phyloP scores from a whole-genome alignment of 2,113 vertebrate genomes.

The Rhabdomys dilectus region DNA sequence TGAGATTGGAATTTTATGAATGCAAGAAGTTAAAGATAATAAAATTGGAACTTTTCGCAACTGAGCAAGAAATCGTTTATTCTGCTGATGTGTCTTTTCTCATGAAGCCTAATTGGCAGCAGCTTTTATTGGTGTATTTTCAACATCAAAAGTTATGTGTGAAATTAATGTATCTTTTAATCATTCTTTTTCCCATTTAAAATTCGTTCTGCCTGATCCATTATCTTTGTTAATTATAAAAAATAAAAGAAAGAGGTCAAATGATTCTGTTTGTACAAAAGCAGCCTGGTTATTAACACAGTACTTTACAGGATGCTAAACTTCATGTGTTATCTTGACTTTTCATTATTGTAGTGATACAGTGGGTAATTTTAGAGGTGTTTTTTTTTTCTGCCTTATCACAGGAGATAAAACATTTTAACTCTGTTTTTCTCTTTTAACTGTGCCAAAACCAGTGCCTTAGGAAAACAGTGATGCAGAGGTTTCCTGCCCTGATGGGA shows the following conservation, averaged over 20 bases:
- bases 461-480: neutral
- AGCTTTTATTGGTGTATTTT: constrained; percentile 51
- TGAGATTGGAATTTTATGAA: neutral
- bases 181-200: constrained; percentile 56
- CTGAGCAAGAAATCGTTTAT: neutral
- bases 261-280: constrained; percentile 42
- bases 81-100: constrained; percentile 41
- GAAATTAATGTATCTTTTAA: constrained; percentile 66
- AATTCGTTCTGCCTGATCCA: constrained; percentile 70
- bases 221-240: constrained; percentile 45
- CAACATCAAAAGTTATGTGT: constrained; percentile 59
- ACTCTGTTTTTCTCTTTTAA: neutral
- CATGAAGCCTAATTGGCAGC: constrained; percentile 40
- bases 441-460: neutral
- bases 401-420: neutral
- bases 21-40: constrained; percentile 4
- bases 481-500: neutral
- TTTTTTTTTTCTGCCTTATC: neutral
- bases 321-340: neutral
- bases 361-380: neutral
- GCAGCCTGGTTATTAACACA: constrained; percentile 5
- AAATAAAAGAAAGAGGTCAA: constrained; percentile 68
- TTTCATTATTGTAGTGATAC: constrained; percentile 25
- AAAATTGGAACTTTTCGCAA: constrained; percentile 17
- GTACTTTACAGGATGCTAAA: neutral